These are phyloP conservation scores for Odontothrips loti DNA, from an alignment of 2,888 invertebrate genomes.

Conservation along the genomic window DNA sequence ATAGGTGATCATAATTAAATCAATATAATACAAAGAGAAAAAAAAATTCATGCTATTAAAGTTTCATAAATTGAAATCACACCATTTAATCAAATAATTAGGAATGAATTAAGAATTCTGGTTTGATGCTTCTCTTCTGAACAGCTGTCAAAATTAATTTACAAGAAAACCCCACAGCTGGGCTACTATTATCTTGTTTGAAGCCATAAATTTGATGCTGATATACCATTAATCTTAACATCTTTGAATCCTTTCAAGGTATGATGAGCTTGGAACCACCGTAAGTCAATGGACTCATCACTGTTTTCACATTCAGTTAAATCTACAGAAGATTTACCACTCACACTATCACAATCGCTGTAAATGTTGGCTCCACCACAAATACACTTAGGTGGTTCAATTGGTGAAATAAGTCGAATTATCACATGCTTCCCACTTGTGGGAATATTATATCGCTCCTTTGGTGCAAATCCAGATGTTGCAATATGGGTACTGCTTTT, in stretches of 20 bases:
- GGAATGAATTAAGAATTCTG: background rate
- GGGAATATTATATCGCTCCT: constrained; percentile 32
- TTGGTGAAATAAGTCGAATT: background rate
- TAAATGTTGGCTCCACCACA: constrained; percentile 14
- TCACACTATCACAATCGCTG: background rate
- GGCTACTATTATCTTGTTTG: background rate
- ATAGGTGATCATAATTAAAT: no score
- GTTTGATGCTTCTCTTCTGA: no score
- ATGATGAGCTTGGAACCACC: constrained; percentile 31
- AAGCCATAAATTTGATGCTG: constrained; percentile 31
- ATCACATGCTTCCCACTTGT: constrained; percentile 16
- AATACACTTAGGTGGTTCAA: background rate
- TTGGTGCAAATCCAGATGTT: constrained; percentile 33
- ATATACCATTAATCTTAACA: constrained; percentile 32
- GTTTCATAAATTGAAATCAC: background rate
- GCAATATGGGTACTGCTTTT: constrained; percentile 35
- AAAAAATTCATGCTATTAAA: background rate
- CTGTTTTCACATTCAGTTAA: background rate
- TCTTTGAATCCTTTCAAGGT: constrained; percentile 37
- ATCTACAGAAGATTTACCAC: background rate
- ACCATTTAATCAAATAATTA: background rate
- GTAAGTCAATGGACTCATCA: constrained; percentile 12
- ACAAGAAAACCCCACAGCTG: background rate
- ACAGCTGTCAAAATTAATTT: background rate
- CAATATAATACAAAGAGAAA: no score